Base-by-base conservation (phyloP, 2,797 vertebrate species). In the Hippoglossus hippoglossus region DNA sequence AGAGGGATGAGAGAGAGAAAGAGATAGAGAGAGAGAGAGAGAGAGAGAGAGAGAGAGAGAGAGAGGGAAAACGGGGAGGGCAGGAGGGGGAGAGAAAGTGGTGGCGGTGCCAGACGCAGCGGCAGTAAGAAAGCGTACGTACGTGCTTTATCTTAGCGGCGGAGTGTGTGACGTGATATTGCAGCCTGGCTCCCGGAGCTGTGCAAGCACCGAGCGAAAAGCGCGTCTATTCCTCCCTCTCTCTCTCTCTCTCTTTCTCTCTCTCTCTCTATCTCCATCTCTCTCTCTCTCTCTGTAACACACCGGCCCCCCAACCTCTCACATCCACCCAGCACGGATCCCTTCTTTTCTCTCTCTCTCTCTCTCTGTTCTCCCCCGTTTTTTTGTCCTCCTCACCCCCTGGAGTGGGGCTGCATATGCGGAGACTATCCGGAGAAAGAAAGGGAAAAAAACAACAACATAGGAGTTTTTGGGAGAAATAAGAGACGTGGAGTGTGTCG, bases 81-180 rank as follows among this genome's bases (percentile, higher is more conserved):
- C 70, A 75, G 74, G 77, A 62, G 87, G 84, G 71, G 75, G 78
- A 67, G 77, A 75, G 82, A 88, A 91, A 90, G 84, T 87, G 83
- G 80, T 80, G 86, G 81, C 56, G 90, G 92, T 92, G 91, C 91
- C 92, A 94, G 93, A 88, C 92, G 93, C 94, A 94, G 92, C 86
- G 77, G 87, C 90, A 82, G 84, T 71, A 86, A 92, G 90, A 75
- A 21, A 79, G 80, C 89, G 91, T 87, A 91, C 84, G 92, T 94
- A 91, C 94, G 95, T 94, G 96, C 95, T 87, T 81, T 92, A 93
- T 93, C 92, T 95, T 88, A 92, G 94, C 84, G 90, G 91, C 94
- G 74, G 93, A 89, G 88, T 85, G 87, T 85, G 91, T 95, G 95
- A 95, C 95, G 95, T 87, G 94, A 93, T 95, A 93, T 94, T 96